Evolutionary conservation across 2,797 vertebrate species (phyloP).

Genomic region (Melopsittacus undulatus): DNA sequence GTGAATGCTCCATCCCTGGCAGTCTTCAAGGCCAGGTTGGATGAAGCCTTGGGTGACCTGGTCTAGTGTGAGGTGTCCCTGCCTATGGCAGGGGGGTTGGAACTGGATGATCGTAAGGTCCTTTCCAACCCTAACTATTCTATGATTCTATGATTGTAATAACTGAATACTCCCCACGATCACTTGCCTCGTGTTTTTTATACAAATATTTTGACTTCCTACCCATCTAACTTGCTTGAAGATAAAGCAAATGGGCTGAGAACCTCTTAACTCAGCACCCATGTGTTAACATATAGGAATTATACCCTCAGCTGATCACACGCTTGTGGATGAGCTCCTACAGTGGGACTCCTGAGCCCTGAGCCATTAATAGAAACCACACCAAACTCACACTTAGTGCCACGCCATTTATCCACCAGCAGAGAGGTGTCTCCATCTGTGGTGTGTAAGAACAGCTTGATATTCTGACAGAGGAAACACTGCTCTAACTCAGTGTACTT

Average conservation of each 20-base stretch:
- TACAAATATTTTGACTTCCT: neutral
- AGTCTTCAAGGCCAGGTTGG: no score
- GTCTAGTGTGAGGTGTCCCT: no score
- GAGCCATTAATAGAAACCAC: neutral
- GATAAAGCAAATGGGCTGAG: neutral
- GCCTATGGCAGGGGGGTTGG: no score
- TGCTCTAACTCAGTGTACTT: neutral
- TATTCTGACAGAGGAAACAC: neutral
- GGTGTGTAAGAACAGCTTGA: constrained; percentile 17
- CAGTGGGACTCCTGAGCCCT: neutral
- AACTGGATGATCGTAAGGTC: no score
- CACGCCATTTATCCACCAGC: neutral
- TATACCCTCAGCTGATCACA: neutral
- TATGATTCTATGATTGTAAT: neutral
- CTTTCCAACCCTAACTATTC: no score
- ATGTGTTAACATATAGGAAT: neutral
- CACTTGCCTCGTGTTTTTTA: neutral
- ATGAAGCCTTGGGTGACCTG: no score
- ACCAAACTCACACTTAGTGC: neutral
- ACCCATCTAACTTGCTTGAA: neutral
- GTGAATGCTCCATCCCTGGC: no score
- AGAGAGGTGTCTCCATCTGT: constrained; percentile 28
- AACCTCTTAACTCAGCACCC: neutral
- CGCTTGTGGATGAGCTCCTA: neutral
- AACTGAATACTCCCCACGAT: no score